Percentiles rank a stretch among this genome's conserved stretches.
Conservation (phyloP, 92 coral and sea anemone genomes). For the Epizoanthus ramosus region DNA sequence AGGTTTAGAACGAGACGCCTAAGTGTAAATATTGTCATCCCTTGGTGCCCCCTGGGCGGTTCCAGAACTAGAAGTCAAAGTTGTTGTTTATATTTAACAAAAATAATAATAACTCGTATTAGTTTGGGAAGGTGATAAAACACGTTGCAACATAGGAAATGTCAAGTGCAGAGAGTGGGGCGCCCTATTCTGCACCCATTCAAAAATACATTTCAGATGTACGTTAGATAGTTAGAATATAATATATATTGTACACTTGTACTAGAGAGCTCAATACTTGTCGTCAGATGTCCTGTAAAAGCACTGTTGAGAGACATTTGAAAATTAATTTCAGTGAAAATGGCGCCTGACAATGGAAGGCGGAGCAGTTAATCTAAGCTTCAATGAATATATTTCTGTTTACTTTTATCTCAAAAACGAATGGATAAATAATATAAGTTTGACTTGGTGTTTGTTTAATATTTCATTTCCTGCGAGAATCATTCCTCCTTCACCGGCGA, state of each 20-base stretch:
- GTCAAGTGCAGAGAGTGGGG: not conserved
- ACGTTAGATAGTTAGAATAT: too few species aligned
- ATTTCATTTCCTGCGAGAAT: conserved; percentile 8
- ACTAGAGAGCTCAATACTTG: not conserved
- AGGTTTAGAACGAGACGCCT: too few species aligned
- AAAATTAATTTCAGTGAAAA: not conserved
- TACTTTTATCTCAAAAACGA: conserved; percentile 10
- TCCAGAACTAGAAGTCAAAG: not conserved
- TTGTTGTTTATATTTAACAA: conserved; percentile 1
- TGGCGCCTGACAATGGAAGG: not conserved
- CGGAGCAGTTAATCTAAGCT: not conserved
- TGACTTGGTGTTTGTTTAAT: conserved; percentile 27
- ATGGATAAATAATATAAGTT: conserved; percentile 1
- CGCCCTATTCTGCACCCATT: not conserved
- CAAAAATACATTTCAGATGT: not conserved
- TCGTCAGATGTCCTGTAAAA: not conserved
- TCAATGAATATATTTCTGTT: not conserved
- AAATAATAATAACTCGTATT: not conserved
- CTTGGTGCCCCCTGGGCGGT: conserved; percentile 18
- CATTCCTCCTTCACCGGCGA: not conserved
- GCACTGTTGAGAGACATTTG: not conserved
- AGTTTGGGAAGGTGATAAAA: not conserved
- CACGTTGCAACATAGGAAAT: not conserved
- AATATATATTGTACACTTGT: not conserved
- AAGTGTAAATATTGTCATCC: not conserved